Conservation (phyloP, 1,140 invertebrate species). For the Papilio polyxenes region DNA sequence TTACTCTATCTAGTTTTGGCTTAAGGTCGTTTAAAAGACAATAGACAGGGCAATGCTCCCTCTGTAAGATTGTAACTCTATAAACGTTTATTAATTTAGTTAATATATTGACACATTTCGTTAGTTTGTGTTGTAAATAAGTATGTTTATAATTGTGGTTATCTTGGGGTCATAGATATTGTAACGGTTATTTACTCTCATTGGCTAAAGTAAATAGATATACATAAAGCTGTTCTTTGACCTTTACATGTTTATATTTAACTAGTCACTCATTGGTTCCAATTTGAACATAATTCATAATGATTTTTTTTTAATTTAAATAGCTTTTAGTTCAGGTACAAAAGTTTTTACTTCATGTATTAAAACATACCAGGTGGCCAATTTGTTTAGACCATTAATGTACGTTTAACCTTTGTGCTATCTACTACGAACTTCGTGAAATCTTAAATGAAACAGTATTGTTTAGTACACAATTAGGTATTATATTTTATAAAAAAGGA, state of each 20-base stretch:
- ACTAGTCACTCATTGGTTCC: background rate
- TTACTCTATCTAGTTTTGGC: too few relatives aligned
- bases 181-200: background rate
- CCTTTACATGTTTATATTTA: background rate
- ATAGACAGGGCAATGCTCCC: too few relatives aligned
- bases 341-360: too few relatives aligned
- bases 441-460: too few relatives aligned
- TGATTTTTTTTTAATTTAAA: background rate
- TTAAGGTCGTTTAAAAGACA: too few relatives aligned
- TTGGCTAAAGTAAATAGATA: background rate
- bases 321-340: background rate
- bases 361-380: too few relatives aligned
- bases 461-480: too few relatives aligned
- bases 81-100: background rate
- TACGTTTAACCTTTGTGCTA: too few relatives aligned
- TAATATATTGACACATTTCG: background rate
- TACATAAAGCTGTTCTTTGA: background rate
- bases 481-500: too few relatives aligned
- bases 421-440: too few relatives aligned
- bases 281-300: background rate
- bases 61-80: too few relatives aligned
- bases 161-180: background rate
- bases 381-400: too few relatives aligned
- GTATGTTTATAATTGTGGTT: background rate
- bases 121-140: background rate